These are phyloP conservation scores for Todus mexicanus DNA, from an alignment of 2,797 vertebrate species.

Conservation along the genomic window DNA sequence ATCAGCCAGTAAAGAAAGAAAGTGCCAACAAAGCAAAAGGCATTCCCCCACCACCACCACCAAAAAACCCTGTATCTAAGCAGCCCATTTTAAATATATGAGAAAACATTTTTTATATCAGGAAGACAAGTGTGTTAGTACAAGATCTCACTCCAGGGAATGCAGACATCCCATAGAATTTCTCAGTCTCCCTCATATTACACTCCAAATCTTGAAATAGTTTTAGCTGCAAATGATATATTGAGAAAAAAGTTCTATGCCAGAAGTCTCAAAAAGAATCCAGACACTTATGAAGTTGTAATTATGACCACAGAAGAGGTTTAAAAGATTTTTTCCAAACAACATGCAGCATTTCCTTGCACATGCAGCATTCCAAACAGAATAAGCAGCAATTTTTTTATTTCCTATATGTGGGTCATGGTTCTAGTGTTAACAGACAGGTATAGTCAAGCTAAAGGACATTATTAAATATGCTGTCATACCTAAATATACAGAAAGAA, in stretches of 20 bases:
- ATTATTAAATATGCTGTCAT: not conserved
- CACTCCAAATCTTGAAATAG: not conserved
- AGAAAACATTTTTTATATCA: not conserved
- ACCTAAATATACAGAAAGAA: not conserved
- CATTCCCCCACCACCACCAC: not conserved
- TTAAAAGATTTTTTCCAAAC: not conserved
- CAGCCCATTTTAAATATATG: not conserved
- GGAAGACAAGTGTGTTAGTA: not conserved
- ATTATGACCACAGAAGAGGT: not conserved
- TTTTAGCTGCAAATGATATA: not conserved
- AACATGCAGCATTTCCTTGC: not conserved
- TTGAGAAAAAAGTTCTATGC: not conserved
- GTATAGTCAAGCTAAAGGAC: not conserved
- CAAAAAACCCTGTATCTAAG: not conserved
- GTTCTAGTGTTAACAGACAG: not conserved
- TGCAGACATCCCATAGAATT: not conserved
- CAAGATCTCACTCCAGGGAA: not conserved
- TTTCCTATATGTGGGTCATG: not conserved
- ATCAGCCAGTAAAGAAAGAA: not conserved
- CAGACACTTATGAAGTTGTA: not conserved
- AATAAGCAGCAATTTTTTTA: not conserved
- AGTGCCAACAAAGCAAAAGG: not conserved
- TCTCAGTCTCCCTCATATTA: not conserved
- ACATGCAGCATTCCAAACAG: not conserved
- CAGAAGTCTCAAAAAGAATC: not conserved